Percentiles rank a stretch among this genome's conserved stretches.
Evolutionary conservation across 2,797 vertebrate genomes (phyloP).

Genomic region (Distichodus sexfasciatus): DNA sequence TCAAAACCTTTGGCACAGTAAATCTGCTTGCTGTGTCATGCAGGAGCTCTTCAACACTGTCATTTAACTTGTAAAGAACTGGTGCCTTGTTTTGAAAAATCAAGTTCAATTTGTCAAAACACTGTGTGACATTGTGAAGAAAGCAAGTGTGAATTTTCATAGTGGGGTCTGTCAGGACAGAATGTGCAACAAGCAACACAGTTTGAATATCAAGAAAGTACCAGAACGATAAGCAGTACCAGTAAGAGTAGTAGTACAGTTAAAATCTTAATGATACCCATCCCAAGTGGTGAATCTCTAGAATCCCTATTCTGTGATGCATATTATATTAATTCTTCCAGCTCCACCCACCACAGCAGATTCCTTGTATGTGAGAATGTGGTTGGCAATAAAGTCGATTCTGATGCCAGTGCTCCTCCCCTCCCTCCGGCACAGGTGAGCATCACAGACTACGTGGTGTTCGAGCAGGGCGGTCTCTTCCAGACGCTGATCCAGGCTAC

Average conservation of each 20-base stretch:
- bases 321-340: too few relatives aligned
- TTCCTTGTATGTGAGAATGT: too few relatives aligned
- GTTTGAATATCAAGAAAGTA: too few relatives aligned
- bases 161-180: constrained; percentile 33
- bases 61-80: constrained; percentile 24
- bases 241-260: too few relatives aligned
- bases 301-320: too few relatives aligned
- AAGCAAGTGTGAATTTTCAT: constrained; percentile 38
- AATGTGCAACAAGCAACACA: too few relatives aligned
- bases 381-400: too few relatives aligned
- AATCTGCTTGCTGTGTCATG: constrained; percentile 34
- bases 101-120: constrained; percentile 37
- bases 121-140: constrained; percentile 37
- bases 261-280: too few relatives aligned
- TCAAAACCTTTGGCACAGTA: constrained; percentile 19
- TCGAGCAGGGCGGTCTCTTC: constrained; percentile 94
- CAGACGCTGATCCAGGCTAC: constrained; percentile 93
- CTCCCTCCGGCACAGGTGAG: constrained; percentile 77
- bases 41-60: constrained; percentile 36
- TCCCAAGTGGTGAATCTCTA: too few relatives aligned
- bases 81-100: constrained; percentile 46
- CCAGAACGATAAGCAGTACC: too few relatives aligned
- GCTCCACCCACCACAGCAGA: too few relatives aligned
- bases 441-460: constrained; percentile 95
- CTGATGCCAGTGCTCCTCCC: too few relatives aligned